Percentiles rank a stretch among this genome's conserved stretches.
phyloP scores from a whole-genome alignment of 2,888 invertebrate species.

The Pyrgus malvae region DNA sequence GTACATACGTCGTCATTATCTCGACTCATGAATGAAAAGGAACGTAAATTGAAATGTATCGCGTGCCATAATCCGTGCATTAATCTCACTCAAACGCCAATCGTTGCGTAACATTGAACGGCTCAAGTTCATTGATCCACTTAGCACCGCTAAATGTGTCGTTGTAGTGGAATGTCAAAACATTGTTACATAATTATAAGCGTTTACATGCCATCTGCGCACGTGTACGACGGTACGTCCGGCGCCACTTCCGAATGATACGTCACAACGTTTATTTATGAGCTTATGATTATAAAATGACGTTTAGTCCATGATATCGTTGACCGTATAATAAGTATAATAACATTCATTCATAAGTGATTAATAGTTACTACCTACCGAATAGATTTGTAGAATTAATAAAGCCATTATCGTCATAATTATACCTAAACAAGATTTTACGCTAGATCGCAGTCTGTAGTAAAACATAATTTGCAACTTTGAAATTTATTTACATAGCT shows the following conservation, averaged over 20 bases:
- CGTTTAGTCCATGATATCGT: slow-evolving; percentile 76
- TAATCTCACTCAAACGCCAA: slow-evolving; percentile 80
- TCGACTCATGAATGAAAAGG: slow-evolving; percentile 77
- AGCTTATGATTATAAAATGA: slow-evolving; percentile 80
- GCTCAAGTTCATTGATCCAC: slow-evolving; percentile 82
- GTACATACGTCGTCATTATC: slow-evolving; percentile 72
- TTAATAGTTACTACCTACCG: slow-evolving; percentile 75
- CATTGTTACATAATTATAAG: slow-evolving; percentile 73
- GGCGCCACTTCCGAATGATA: slow-evolving; percentile 56
- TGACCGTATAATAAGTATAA: slow-evolving; percentile 74
- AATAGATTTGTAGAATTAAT: slow-evolving; percentile 77
- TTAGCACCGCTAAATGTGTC: slow-evolving; percentile 79
- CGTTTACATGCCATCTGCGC: slow-evolving; percentile 60
- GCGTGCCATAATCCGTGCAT: slow-evolving; percentile 81
- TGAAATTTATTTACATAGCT: slow-evolving; percentile 39
- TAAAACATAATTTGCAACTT: slow-evolving; percentile 66
- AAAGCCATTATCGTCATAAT: slow-evolving; percentile 73
- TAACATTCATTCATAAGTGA: slow-evolving; percentile 76
- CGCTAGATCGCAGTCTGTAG: slow-evolving; percentile 65
- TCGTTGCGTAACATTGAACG: slow-evolving; percentile 72
- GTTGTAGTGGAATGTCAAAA: slow-evolving; percentile 77
- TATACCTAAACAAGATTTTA: slow-evolving; percentile 75
- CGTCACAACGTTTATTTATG: slow-evolving; percentile 79
- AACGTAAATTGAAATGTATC: slow-evolving; percentile 80
- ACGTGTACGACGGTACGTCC: slow-evolving; percentile 45